Evolutionary conservation across 2,888 invertebrate species (phyloP), one percentile per base, ranked within the genome.

Genomic region (Heliconius ismenius): DNA sequence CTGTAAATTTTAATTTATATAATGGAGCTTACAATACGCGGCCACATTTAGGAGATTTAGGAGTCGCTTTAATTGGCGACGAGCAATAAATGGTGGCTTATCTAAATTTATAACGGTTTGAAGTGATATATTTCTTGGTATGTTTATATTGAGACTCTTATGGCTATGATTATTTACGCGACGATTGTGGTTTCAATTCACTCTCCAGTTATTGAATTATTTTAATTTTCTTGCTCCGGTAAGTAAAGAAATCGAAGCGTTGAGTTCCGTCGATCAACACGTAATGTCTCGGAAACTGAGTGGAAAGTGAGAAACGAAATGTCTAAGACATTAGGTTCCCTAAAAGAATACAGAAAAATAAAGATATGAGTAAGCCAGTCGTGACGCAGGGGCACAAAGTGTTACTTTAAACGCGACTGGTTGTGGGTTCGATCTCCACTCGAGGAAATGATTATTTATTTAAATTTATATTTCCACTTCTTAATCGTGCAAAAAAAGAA

Each of bases 21-120:
- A 73, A 73, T 73, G 73, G 62, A 62, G 15, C 11, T 4, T 15
- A 6, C 60, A 73, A 43, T 13, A 62, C 60, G 49, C 68, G 73
- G 72, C 67, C 76, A 39, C 73, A 76, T 76, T 76, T 62, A 39
- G 24, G 18, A 76, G 76, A 76, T 73, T 76, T 76, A 76, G 60
- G 32, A 54, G 36, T 67, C 76, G 68, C 67, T 76, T 73, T 76
- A 73, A 67, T 67, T 67, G 76, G 65, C 67, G 15, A 3, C 32
- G 26, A 24, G 39, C 36, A 60, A 58, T 74, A 54, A 67, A 49
- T 67, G 73, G 18, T n/a, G 26, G 39, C 39, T 58, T 60, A 74
- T 60, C 74, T 58, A 39, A 62, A 73, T 62, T 62, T 73, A 73
- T 73, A 39, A 73, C 73, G 18, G 24, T 60, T 60, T 72, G 24